phyloP scores from a whole-genome alignment of 2,113 vertebrate genomes.

The Thamnaconus septentrionalis region DNA sequence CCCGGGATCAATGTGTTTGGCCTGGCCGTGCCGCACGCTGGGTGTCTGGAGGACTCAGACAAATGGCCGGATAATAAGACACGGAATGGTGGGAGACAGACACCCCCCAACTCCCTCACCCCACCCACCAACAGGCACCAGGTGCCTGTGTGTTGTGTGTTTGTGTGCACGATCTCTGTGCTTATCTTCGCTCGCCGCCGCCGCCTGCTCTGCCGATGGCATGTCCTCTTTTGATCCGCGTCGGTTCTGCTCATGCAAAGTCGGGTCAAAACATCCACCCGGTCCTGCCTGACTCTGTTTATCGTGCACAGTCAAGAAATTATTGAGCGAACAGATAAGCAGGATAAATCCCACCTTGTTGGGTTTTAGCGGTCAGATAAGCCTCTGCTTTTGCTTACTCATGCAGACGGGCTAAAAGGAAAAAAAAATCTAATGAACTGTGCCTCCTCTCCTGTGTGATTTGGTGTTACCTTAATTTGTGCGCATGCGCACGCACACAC shows the following conservation, averaged over 20 bases:
- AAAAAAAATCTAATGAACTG: slow-evolving; percentile 39
- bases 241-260: slow-evolving; percentile 29
- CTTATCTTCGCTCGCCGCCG: slow-evolving; percentile 27
- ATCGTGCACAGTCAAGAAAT: slow-evolving; percentile 31
- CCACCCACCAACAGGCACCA: too few relatives aligned
- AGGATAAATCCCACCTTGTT: slow-evolving; percentile 44
- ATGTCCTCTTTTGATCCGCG: slow-evolving; percentile 28
- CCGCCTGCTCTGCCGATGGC: not conserved
- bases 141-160: too few relatives aligned
- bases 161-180: too few relatives aligned
- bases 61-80: slow-evolving; percentile 62
- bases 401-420: slow-evolving; percentile 30
- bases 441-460: slow-evolving; percentile 28
- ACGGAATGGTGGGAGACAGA: slow-evolving; percentile 45
- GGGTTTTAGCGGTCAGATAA: slow-evolving; percentile 46
- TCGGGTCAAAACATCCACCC: slow-evolving; percentile 19
- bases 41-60: slow-evolving; percentile 55
- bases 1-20: slow-evolving; percentile 65
- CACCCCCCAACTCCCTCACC: too few relatives aligned
- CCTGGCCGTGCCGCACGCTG: slow-evolving; percentile 52
- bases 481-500: too few relatives aligned
- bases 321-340: slow-evolving; percentile 43
- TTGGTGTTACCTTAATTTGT: slow-evolving; percentile 8
- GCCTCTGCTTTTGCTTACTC: slow-evolving; percentile 42
- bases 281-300: slow-evolving; percentile 25